Conservation (phyloP, 2,888 invertebrate species). For the Andrena minutula region DNA sequence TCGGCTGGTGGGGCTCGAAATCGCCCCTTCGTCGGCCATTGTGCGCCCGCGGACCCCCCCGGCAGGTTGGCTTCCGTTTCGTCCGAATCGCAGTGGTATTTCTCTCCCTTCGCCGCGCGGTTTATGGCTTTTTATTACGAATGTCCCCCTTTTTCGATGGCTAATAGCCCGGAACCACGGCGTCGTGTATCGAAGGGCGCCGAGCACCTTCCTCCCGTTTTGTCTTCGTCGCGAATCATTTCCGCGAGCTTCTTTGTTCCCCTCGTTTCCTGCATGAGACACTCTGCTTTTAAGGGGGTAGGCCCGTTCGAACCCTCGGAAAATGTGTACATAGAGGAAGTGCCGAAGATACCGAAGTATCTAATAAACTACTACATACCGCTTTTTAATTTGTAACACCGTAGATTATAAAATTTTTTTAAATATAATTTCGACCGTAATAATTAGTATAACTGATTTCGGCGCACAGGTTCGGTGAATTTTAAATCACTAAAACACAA, state of each 20-base stretch:
- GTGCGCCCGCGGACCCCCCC: slow-evolving; percentile 49
- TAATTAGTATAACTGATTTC: no score
- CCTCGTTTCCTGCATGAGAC: slow-evolving; percentile 8
- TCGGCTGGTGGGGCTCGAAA: slow-evolving; percentile 57
- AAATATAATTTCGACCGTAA: no score
- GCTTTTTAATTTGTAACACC: no score
- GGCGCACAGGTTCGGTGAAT: no score
- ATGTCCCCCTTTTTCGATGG: slow-evolving; percentile 56
- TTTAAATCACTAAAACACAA: no score
- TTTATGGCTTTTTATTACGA: slow-evolving; percentile 71
- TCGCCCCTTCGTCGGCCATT: slow-evolving; percentile 60
- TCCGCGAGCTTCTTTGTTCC: slow-evolving; percentile 30
- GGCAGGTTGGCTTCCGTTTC: slow-evolving; percentile 70
- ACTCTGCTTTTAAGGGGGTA: neutral
- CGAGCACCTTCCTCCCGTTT: slow-evolving; percentile 29
- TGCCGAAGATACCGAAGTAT: no score
- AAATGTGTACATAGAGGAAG: no score
- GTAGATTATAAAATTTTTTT: no score
- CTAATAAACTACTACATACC: no score
- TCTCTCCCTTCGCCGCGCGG: slow-evolving; percentile 24
- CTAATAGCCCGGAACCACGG: slow-evolving; percentile 72
- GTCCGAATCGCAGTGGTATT: slow-evolving; percentile 37
- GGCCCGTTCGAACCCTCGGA: no score
- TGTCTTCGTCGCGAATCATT: slow-evolving; percentile 30
- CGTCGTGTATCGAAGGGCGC: slow-evolving; percentile 31